phyloP scores from a whole-genome alignment of 2,113 vertebrate genomes.

The Python bivittatus region DNA sequence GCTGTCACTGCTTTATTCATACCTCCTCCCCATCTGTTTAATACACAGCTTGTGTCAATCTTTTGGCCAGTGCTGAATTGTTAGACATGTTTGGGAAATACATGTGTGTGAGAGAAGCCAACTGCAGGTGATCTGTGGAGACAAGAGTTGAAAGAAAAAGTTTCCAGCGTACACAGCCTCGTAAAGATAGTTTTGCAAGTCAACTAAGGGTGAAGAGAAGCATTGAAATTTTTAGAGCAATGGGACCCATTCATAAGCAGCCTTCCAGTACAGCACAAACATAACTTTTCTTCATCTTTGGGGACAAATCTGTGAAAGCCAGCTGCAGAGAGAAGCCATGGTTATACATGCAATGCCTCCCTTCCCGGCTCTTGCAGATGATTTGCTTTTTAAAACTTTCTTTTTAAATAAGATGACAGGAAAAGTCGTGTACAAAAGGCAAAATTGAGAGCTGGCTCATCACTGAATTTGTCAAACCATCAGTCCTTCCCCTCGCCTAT shows the following conservation, averaged over 20 bases:
- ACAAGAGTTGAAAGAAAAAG: not conserved
- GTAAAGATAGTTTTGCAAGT: not conserved
- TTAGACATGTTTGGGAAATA: not conserved
- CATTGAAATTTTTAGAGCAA: not conserved
- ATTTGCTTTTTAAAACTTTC: not conserved
- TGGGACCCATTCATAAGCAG: not conserved
- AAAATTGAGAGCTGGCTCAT: not conserved
- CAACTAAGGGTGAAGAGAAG: not conserved
- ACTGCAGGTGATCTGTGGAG: not conserved
- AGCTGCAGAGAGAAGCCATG: not conserved
- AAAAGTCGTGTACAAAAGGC: not conserved
- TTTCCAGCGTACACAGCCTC: not conserved
- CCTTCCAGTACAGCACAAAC: not conserved
- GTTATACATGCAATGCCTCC: not conserved
- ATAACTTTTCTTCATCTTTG: not conserved
- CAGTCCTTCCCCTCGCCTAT: no score
- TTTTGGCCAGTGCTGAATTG: not conserved
- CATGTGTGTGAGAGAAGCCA: not conserved
- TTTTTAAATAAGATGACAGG: not conserved
- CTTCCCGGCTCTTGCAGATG: not conserved
- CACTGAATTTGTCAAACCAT: not conserved
- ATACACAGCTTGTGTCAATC: constrained; percentile 7
- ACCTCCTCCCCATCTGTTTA: constrained; percentile 6
- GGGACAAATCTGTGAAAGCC: not conserved
- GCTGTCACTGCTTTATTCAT: not conserved